Conservation (phyloP, 2,888 invertebrate genomes). For the Parnassius apollo region DNA sequence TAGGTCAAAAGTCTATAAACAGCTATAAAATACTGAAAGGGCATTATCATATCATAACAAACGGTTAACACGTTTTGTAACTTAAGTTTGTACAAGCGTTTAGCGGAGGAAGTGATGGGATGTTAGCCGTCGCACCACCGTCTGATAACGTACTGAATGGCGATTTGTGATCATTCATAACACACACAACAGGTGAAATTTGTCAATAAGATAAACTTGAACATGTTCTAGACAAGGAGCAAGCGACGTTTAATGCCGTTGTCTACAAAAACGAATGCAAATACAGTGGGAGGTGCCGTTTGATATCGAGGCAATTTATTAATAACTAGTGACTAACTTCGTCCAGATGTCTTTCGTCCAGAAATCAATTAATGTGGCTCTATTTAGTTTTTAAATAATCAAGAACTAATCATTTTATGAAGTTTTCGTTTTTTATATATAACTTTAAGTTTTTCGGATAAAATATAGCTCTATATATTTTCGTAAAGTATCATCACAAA, state of each 20-base stretch:
- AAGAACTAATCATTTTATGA: too few relatives aligned
- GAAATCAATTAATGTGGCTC: too few relatives aligned
- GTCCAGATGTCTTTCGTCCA: too few relatives aligned
- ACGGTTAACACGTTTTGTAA: conserved; percentile 29
- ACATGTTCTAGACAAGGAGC: conserved; percentile 8
- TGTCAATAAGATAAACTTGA: conserved; percentile 32
- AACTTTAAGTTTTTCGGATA: too few relatives aligned
- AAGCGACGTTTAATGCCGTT: background rate
- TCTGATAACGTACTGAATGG: conserved; percentile 18
- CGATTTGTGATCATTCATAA: conserved; percentile 37
- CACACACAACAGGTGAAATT: conserved; percentile 30
- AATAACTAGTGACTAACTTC: too few relatives aligned
- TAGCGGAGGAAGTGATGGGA: conserved; percentile 34
- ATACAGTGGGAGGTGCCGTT: background rate
- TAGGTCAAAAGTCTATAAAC: background rate
- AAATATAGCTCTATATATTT: too few relatives aligned
- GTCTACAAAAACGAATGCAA: background rate
- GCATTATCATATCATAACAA: conserved; percentile 32
- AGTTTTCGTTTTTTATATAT: too few relatives aligned
- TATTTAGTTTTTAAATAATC: too few relatives aligned
- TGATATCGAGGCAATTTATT: too few relatives aligned
- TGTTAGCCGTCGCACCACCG: conserved; percentile 25
- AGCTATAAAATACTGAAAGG: conserved; percentile 18
- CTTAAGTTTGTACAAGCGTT: conserved; percentile 18
- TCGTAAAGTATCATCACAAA: too few relatives aligned